Conservation (phyloP, 2,113 vertebrate species). For the Cricetomys ansorgei region DNA sequence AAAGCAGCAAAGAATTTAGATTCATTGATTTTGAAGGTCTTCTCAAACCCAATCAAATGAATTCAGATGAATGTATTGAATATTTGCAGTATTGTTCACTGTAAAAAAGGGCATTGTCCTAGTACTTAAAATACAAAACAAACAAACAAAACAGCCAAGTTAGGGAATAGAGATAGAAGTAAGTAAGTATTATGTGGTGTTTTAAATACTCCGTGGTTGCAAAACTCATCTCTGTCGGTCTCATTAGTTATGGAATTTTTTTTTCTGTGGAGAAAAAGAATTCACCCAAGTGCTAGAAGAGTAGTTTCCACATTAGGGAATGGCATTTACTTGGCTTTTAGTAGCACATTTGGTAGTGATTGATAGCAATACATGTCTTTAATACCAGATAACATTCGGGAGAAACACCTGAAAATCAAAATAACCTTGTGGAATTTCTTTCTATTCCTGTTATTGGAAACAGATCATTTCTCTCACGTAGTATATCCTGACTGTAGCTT, state of each 20-base stretch:
- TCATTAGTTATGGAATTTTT: conserved; percentile 28
- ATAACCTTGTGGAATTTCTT: background rate
- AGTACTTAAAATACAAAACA: background rate
- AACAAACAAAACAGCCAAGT: too few species aligned
- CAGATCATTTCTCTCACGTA: background rate
- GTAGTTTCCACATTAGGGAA: background rate
- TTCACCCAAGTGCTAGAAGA: background rate
- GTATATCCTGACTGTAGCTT: background rate
- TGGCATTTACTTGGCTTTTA: background rate
- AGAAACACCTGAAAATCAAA: background rate
- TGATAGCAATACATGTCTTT: background rate
- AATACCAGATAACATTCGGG: background rate
- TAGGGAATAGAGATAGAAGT: background rate
- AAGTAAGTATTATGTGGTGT: background rate
- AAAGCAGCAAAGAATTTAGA: background rate
- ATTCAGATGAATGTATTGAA: background rate
- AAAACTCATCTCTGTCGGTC: background rate
- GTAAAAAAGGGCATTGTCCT: background rate
- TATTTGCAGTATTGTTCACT: background rate
- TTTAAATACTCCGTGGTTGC: conserved; percentile 6
- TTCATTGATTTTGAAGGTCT: conserved; percentile 29
- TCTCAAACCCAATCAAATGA: conserved; percentile 13
- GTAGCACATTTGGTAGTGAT: background rate
- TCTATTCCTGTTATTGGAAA: background rate
- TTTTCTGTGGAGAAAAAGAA: background rate